Percentiles rank a stretch among this genome's conserved stretches.
These are phyloP conservation scores for Caenorhabditis japonica DNA, from an alignment of 2,888 invertebrate species.

Conservation along the genomic window DNA sequence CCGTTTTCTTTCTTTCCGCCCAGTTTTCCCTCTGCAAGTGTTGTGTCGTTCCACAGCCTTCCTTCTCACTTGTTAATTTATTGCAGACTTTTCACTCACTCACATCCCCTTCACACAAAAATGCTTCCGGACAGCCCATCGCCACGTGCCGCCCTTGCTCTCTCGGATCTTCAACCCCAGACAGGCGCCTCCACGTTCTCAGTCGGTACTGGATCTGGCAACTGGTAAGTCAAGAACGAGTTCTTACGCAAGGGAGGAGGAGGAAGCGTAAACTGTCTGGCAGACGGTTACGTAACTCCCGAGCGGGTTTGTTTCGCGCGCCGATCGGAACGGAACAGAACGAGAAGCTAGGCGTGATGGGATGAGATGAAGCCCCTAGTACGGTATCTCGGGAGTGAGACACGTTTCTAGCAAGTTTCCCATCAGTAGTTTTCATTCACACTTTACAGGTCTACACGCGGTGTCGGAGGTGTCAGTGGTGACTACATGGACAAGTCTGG, in stretches of 20 bases:
- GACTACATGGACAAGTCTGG: slow-evolving; percentile 65
- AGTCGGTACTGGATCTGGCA: slow-evolving; percentile 67
- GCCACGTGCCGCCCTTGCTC: slow-evolving; percentile 76
- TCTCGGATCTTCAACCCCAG: slow-evolving; percentile 75
- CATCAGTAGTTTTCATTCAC: slow-evolving; percentile 1
- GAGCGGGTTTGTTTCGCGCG: slow-evolving; percentile 58
- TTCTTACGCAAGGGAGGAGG: slow-evolving; percentile 43
- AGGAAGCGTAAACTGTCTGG: slow-evolving; percentile 31
- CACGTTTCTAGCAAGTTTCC: slow-evolving; percentile 46
- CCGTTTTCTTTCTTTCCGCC: not conserved
- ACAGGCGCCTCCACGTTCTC: slow-evolving; percentile 66
- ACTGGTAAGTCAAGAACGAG: slow-evolving; percentile 59
- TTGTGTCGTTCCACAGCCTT: no score
- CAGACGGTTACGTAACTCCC: slow-evolving; percentile 58
- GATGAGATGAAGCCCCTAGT: no score
- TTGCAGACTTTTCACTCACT: no score
- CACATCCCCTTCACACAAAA: slow-evolving; percentile 8
- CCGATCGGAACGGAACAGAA: not conserved
- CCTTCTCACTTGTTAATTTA: no score
- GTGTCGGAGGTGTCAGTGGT: slow-evolving; percentile 71
- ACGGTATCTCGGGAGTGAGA: no score
- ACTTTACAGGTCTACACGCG: slow-evolving; percentile 67
- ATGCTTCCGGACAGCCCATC: slow-evolving; percentile 76
- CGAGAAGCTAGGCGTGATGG: no score
- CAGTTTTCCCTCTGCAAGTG: no score